These are phyloP conservation scores for Saturnia pavonia DNA, from an alignment of 2,888 invertebrate genomes.

Conservation along the genomic window DNA sequence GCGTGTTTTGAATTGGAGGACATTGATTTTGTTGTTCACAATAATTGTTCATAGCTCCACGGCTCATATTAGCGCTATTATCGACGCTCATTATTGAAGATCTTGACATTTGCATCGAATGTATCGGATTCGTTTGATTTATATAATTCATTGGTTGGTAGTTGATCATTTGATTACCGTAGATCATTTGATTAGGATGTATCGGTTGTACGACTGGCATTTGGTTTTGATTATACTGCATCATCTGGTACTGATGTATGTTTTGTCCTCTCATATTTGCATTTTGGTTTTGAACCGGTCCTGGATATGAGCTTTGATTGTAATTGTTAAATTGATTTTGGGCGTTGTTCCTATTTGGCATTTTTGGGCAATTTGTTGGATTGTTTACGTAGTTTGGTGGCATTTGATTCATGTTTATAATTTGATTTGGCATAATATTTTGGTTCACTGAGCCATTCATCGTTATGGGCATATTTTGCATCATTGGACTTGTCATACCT, in stretches of 20 bases:
- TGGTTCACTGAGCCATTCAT: conserved; percentile 63
- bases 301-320: conserved; percentile 60
- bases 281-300: conserved; percentile 62
- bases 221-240: conserved; percentile 67
- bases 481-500: conserved; percentile 69
- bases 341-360: conserved; percentile 60
- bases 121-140: conserved; percentile 63
- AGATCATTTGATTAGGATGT: conserved; percentile 54
- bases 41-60: conserved; percentile 67
- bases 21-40: conserved; percentile 61
- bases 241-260: conserved; percentile 68
- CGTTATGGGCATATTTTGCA: conserved; percentile 68
- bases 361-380: conserved; percentile 58
- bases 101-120: conserved; percentile 71
- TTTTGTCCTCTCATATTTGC: conserved; percentile 60
- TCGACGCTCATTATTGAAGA: conserved; percentile 77
- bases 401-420: conserved; percentile 52
- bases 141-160: conserved; percentile 62
- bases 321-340: conserved; percentile 69
- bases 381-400: conserved; percentile 55
- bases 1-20: conserved; percentile 54
- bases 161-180: conserved; percentile 62
- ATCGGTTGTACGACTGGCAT: conserved; percentile 56
- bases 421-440: conserved; percentile 49
- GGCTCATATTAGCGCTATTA: conserved; percentile 68